Conservation (phyloP, 2,888 invertebrate genomes). For the Sepiola atlantica region DNA sequence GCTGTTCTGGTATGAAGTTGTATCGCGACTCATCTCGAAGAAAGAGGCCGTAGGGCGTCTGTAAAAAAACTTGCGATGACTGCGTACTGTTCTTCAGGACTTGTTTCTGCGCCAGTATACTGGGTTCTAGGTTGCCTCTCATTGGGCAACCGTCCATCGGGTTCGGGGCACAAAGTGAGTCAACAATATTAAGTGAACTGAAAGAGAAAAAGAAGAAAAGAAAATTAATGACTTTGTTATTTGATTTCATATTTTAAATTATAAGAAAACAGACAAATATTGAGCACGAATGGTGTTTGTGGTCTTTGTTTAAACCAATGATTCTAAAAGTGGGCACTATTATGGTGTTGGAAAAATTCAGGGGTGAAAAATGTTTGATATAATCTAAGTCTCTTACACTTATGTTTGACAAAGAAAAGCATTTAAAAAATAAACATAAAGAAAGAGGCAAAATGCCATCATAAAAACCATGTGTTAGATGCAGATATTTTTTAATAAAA, state of each 20-base stretch:
- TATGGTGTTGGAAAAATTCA: too few species aligned
- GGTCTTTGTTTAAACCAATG: too few species aligned
- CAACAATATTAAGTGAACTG: slow-evolving; percentile 6
- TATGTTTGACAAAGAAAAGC: too few species aligned
- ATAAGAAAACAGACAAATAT: too few species aligned
- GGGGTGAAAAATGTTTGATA: too few species aligned
- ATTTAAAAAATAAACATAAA: too few species aligned
- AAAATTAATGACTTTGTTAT: neutral
- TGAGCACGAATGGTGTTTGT: too few species aligned
- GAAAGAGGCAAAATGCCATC: too few species aligned
- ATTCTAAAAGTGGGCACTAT: too few species aligned
- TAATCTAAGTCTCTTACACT: too few species aligned
- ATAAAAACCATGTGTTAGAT: too few species aligned
- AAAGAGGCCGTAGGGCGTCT: slow-evolving; percentile 69
- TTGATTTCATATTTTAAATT: neutral
- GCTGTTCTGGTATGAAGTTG: slow-evolving; percentile 64
- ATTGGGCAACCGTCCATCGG: slow-evolving; percentile 55
- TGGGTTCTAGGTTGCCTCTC: slow-evolving; percentile 50
- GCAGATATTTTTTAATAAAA: too few species aligned
- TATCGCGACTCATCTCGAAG: slow-evolving; percentile 67
- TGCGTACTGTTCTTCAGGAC: slow-evolving; percentile 49
- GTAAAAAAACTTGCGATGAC: slow-evolving; percentile 56
- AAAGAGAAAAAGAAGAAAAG: neutral
- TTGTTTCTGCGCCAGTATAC: slow-evolving; percentile 59
- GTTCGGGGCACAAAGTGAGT: slow-evolving; percentile 38